A percentile compares a stretch with the other conserved stretches of the same genome.
These are phyloP conservation scores for Glomeris maerens DNA, from an alignment of 1,140 invertebrate species.

Conservation along the genomic window DNA sequence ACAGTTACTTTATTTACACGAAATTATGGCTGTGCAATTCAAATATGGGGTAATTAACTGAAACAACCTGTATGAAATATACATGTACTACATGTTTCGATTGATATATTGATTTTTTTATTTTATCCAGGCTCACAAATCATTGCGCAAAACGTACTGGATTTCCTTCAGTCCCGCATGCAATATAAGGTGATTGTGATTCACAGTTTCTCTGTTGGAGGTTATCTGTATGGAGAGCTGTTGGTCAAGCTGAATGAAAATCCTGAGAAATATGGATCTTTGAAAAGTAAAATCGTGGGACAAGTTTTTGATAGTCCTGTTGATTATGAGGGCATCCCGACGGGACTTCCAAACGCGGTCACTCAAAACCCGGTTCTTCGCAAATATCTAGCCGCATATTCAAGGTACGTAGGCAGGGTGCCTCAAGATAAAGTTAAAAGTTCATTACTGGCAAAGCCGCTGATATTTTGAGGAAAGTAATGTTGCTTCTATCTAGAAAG, in stretches of 20 bases:
- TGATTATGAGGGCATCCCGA: conserved; percentile 61
- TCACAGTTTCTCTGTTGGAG: conserved; percentile 80
- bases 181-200: conserved; percentile 49
- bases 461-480: too few species aligned
- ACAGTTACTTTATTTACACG: too few species aligned
- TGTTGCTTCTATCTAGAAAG: too few species aligned
- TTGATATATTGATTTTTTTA: too few species aligned
- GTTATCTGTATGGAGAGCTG: conserved; percentile 69
- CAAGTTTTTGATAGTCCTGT: conserved; percentile 77
- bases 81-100: too few species aligned
- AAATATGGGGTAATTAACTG: too few species aligned
- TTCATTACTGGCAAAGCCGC: too few species aligned
- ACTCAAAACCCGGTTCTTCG: conserved; percentile 55
- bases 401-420: too few species aligned
- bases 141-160: conserved; percentile 52
- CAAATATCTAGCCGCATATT: conserved; percentile 51
- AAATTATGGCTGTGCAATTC: too few species aligned
- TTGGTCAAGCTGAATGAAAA: conserved; percentile 48
- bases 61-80: too few species aligned
- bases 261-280: conserved; percentile 43
- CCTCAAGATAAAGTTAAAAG: too few species aligned
- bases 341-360: conserved; percentile 59
- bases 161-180: conserved; percentile 49
- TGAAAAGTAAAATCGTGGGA: conserved; percentile 53
- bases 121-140: conserved; percentile 42